These are phyloP conservation scores for Glossophaga mutica DNA, from an alignment of 2,797 vertebrate species.

Conservation along the genomic window DNA sequence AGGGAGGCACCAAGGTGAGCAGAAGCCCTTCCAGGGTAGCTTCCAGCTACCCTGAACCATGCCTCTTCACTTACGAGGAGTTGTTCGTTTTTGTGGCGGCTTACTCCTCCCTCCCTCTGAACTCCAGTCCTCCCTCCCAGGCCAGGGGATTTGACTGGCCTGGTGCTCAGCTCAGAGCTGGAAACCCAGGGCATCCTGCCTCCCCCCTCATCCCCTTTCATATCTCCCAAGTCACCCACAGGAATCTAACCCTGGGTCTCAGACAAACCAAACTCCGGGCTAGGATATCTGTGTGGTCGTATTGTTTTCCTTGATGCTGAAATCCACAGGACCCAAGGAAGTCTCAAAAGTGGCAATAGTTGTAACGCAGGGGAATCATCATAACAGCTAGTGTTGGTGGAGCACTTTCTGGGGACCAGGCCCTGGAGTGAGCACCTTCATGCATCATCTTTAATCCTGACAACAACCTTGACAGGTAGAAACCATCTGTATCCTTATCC, in stretches of 20 bases:
- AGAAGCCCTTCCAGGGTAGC: background rate
- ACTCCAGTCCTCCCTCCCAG: background rate
- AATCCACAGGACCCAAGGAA: background rate
- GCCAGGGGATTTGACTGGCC: background rate
- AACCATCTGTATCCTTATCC: background rate
- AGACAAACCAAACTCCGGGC: background rate
- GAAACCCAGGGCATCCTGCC: background rate
- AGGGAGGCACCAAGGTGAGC: background rate
- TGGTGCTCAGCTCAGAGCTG: background rate
- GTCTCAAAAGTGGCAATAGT: background rate
- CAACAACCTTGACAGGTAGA: background rate
- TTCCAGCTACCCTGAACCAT: background rate
- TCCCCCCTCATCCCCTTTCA: background rate
- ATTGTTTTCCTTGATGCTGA: background rate
- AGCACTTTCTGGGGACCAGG: background rate
- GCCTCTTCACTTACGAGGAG: background rate
- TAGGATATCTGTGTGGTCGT: background rate
- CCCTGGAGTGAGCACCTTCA: background rate
- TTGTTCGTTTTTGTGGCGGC: background rate
- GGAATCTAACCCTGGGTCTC: background rate
- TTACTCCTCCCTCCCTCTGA: background rate
- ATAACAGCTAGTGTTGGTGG: background rate
- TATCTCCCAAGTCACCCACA: too few relatives aligned
- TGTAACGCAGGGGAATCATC: background rate
- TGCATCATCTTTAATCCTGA: background rate